These are phyloP conservation scores for Nineta flava DNA, from an alignment of 2,888 invertebrate species.

Conservation along the genomic window DNA sequence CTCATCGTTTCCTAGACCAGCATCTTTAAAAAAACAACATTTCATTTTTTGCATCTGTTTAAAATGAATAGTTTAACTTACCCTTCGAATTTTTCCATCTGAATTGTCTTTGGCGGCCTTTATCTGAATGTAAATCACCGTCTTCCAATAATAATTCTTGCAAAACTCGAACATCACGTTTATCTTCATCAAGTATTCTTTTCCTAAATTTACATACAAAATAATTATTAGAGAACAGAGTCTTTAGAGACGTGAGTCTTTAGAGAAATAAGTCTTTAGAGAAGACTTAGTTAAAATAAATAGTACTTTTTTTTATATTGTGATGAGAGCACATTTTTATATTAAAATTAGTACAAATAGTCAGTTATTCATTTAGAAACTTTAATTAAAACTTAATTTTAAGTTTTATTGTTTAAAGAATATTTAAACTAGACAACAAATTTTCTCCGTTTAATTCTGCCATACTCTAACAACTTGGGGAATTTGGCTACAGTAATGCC, in stretches of 20 bases:
- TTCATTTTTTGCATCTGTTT: neutral
- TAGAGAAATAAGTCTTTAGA: neutral
- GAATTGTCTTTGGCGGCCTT: slow-evolving; percentile 63
- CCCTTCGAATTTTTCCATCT: slow-evolving; percentile 58
- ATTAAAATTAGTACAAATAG: too few relatives aligned
- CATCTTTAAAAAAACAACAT: slow-evolving; percentile 12
- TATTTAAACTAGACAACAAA: too few relatives aligned
- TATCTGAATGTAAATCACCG: slow-evolving; percentile 66
- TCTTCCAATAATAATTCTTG: slow-evolving; percentile 82
- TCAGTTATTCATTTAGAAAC: too few relatives aligned
- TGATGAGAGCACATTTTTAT: too few relatives aligned
- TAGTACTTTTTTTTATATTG: too few relatives aligned
- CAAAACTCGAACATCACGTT: slow-evolving; percentile 63
- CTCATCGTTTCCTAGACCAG: slow-evolving; percentile 23
- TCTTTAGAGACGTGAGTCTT: neutral
- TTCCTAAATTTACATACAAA: slow-evolving; percentile 33
- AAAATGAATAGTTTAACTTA: neutral
- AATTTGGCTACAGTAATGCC: too few relatives aligned
- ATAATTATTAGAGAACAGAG: too few relatives aligned
- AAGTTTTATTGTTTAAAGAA: too few relatives aligned
- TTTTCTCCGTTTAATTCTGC: too few relatives aligned
- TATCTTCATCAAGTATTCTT: slow-evolving; percentile 74
- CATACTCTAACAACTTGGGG: too few relatives aligned
- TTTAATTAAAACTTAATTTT: too few relatives aligned
- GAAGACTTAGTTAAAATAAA: too few relatives aligned